Base-by-base conservation (phyloP, 2,797 vertebrate species). In the Thalassophryne amazonica region DNA sequence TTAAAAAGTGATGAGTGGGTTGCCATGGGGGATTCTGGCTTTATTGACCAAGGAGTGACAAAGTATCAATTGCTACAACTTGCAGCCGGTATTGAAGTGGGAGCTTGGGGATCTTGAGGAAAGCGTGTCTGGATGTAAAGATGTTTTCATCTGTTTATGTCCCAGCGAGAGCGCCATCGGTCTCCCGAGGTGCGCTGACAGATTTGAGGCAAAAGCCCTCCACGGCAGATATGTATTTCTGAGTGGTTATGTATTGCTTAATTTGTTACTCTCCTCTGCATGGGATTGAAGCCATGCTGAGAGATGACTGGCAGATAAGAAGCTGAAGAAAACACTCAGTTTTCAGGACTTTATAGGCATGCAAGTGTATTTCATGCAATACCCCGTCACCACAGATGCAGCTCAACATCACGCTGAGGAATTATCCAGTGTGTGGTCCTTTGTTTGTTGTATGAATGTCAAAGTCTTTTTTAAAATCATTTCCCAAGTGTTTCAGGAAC, bases 1-100 rank as follows among this genome's bases (percentile, higher is more conserved):
- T 87, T 86, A 86, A 86, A 82, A 77, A 78, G 74, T 77, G 81
- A 76, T 63, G 52, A 84, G 69, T 68, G 66, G 46, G 63, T 64
- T 30, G 67, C 82, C 79, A 75, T 32, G 16, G 65, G 69, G 71
- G 36, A 43, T 43, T 60, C 15, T 3, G 43, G 61, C 50, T 46
- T 63, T 84, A 86, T 86, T 80, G 84, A 83, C 70, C 58, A 9
- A 48, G 49, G 18, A 60, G 64, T 84, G 76, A 81, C 71, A 57
- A 54, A 83, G 76, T 67, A 64, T 57, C 18, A 36, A 41, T 31
- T 10, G 28, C 25, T 17, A 19, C 7, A 1, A 28, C 57, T 70
- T n/a, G 29, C 35, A 61, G 63, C 6, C 50, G 32, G 49, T 33
- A 9, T 41, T 16, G 40, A 7, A 13, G 27, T 20, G 7, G 5